These are phyloP conservation scores for Trichonephila clavipes DNA, from an alignment of 1,140 invertebrate species.

Conservation along the genomic window DNA sequence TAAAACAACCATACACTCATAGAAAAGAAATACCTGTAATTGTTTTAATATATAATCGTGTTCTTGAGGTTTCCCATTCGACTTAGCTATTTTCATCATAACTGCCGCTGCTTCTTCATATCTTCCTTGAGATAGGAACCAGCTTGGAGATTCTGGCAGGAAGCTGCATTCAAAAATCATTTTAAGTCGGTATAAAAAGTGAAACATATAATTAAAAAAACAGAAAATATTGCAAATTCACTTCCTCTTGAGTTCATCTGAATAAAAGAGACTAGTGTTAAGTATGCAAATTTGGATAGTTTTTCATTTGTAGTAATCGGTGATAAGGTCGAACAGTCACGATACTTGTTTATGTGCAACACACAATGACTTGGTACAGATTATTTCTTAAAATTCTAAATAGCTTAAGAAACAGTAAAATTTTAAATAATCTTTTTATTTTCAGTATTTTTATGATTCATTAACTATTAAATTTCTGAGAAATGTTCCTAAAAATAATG, in stretches of 20 bases:
- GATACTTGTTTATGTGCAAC: not conserved
- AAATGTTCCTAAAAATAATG: too few relatives aligned
- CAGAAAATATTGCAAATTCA: not conserved
- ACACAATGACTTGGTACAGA: too few relatives aligned
- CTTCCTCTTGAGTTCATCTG: not conserved
- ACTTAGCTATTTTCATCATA: slow-evolving; percentile 21
- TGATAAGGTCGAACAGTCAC: not conserved
- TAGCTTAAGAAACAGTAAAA: not conserved
- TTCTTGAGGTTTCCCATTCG: not conserved
- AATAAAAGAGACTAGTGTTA: not conserved
- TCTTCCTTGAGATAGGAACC: slow-evolving; percentile 81
- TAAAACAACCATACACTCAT: too few relatives aligned
- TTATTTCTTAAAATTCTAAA: too few relatives aligned
- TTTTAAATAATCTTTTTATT: too few relatives aligned
- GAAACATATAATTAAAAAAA: not conserved
- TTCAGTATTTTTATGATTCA: too few relatives aligned
- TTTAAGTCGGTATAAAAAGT: not conserved
- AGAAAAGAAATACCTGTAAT: not conserved
- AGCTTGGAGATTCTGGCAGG: slow-evolving; percentile 82
- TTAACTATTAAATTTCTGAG: too few relatives aligned
- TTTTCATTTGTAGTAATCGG: too few relatives aligned
- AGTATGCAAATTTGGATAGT: not conserved
- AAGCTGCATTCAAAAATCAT: slow-evolving; percentile 77
- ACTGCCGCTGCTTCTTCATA: slow-evolving; percentile 80
- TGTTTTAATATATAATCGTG: not conserved